Conservation (phyloP, 2,888 invertebrate genomes). For the Trisateles emortualis region DNA sequence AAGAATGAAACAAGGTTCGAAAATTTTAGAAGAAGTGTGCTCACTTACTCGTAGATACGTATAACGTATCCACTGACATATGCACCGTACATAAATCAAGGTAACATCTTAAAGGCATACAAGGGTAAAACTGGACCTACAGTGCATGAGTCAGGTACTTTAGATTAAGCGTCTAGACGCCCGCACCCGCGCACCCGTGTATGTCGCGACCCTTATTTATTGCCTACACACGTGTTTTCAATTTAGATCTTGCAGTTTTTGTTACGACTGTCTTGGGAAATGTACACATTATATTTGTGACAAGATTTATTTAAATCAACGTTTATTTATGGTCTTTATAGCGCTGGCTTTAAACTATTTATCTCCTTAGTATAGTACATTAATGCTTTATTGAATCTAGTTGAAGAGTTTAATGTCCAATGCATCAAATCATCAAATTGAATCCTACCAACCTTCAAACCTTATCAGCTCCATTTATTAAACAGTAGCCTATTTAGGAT, state of each 20-base stretch:
- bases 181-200: constrained; percentile 16
- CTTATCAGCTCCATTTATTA: too few species aligned
- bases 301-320: neutral
- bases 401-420: too few species aligned
- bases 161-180: constrained; percentile 68
- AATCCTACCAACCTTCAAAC: too few species aligned
- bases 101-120: constrained; percentile 44
- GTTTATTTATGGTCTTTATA: too few species aligned
- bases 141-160: constrained; percentile 63
- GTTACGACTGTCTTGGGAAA: constrained; percentile 18
- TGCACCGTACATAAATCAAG: constrained; percentile 16
- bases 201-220: constrained; percentile 60
- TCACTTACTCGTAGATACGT: too few species aligned
- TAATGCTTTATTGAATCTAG: too few species aligned
- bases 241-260: constrained; percentile 58
- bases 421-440: too few species aligned
- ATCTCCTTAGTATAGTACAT: too few species aligned
- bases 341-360: too few species aligned
- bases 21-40: too few species aligned
- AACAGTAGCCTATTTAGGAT: too few species aligned
- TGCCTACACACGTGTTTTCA: constrained; percentile 57
- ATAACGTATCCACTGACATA: neutral
- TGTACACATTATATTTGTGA: constrained; percentile 14
- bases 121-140: constrained; percentile 40
- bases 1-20: too few species aligned